These are phyloP conservation scores for Coelopa pilipes DNA, from an alignment of 2,888 invertebrate genomes.

Conservation along the genomic window DNA sequence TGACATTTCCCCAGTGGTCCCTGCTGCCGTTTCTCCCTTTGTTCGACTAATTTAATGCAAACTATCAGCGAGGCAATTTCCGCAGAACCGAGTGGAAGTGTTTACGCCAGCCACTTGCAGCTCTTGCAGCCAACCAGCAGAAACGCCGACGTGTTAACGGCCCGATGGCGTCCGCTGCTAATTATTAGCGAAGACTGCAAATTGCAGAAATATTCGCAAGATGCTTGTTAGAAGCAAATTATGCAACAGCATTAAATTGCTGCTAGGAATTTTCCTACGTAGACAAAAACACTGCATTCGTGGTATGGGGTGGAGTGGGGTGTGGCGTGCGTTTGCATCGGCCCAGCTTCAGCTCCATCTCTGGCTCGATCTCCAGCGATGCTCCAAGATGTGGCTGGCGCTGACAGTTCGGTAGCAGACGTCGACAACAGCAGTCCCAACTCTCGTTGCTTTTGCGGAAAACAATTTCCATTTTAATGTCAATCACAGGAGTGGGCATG, in stretches of 20 bases:
- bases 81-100: too few relatives aligned
- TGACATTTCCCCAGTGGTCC: too few relatives aligned
- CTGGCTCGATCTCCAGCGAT: background rate
- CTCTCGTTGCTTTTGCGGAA: slow-evolving; percentile 8
- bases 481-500: slow-evolving; percentile 29
- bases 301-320: background rate
- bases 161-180: slow-evolving; percentile 20
- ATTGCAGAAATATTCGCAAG: background rate
- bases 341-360: background rate
- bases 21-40: too few relatives aligned
- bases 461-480: slow-evolving; percentile 32
- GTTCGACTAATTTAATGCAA: too few relatives aligned
- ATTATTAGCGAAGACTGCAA: slow-evolving; percentile 22
- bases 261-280: slow-evolving; percentile 16
- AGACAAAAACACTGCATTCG: background rate
- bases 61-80: too few relatives aligned
- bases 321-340: background rate
- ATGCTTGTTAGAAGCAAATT: slow-evolving; percentile 25
- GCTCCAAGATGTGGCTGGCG: background rate
- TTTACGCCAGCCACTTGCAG: too few relatives aligned
- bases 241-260: slow-evolving; percentile 28
- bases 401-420: slow-evolving; percentile 25
- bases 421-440: slow-evolving; percentile 14
- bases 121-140: too few relatives aligned
- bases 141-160: slow-evolving; percentile 22